Base-by-base conservation (phyloP, 2,888 invertebrate genomes). In the Pinctada fucata region DNA sequence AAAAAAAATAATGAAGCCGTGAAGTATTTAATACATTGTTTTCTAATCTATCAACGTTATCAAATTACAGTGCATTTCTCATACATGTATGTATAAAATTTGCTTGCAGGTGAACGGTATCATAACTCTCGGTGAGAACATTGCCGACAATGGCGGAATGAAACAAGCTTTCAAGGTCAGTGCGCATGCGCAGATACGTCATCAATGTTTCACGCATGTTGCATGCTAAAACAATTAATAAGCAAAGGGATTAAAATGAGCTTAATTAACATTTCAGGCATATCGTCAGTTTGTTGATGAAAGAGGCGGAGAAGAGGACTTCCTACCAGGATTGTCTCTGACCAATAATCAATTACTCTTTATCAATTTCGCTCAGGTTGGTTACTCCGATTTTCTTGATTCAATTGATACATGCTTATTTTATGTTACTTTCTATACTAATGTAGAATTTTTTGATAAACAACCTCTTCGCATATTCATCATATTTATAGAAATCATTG, bases 71-170 rank as follows among this genome's bases (percentile, higher is more conserved):
- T 31, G 31, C 31, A 31, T 31, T 31, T 1, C 31, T 1, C 31
- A 31, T 31, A 31, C 31, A 58, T 58, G 58, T 58, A 10, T 58
- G 58, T 6, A 58, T 58, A 13, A 47, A 1, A 48, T 4, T 31
- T 72, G 10, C 16, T 74, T 72, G 10, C 78, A 92, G 91, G 91
- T 98, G 71, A 97, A 97, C 89, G 98, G 98, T 75, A 95, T 97
- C 79, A 97, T 97, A 90, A 97, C 97, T 0, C 97, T 97, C 93
- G 97, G 97, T 16, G 98, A 98, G 92, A 98, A 98, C 91, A 98
- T 98, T 79, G 98, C 98, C 0, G 98, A 98, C 91, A 98, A 97
- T 90, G 97, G 97, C 2, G 98, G 97, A 1, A 95, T 97, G 80
- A 97, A 97, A 91, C 96, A 97, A 91, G 96, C 97, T 0, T 98